Evolutionary conservation across 2,113 vertebrate genomes (phyloP).

Genomic region (Centropristis striata): DNA sequence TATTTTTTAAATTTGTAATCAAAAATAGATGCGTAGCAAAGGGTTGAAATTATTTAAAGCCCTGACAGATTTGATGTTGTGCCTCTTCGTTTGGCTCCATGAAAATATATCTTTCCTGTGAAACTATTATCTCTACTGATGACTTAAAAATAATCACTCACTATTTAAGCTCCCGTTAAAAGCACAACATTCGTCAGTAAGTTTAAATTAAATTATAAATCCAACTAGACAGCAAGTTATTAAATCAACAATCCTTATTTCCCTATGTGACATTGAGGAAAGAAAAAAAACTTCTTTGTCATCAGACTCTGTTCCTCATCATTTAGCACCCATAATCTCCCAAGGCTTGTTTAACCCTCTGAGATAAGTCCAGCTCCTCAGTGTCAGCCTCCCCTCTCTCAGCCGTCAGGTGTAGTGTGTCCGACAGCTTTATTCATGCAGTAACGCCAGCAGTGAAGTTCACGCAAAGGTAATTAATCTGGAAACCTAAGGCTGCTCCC

Average conservation of each 20-base stretch:
- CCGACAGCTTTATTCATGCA: constrained; percentile 75
- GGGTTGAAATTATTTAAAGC: constrained; percentile 14
- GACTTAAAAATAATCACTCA: not conserved
- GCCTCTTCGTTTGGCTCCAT: not conserved
- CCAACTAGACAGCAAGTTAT: constrained; percentile 17
- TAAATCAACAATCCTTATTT: not conserved
- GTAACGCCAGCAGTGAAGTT: constrained; percentile 66
- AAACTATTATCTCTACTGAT: not conserved
- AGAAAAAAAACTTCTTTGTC: not conserved
- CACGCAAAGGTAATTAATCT: constrained; percentile 76
- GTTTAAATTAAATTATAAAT: not conserved
- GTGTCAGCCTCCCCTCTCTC: constrained; percentile 29
- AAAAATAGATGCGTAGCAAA: constrained; percentile 19
- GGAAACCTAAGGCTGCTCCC: constrained; percentile 68
- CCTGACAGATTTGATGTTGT: not conserved
- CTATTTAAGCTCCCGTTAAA: not conserved
- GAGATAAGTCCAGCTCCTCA: constrained; percentile 57
- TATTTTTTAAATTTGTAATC: constrained; percentile 1
- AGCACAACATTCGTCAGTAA: not conserved
- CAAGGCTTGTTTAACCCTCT: constrained; percentile 34
- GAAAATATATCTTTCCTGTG: not conserved
- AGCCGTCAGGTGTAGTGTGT: constrained; percentile 71
- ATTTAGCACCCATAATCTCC: constrained; percentile 67
- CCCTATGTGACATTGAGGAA: not conserved
- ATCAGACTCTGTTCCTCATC: constrained; percentile 48